These are phyloP conservation scores for Melopsittacus undulatus DNA, from an alignment of 2,797 vertebrate species.

Conservation along the genomic window DNA sequence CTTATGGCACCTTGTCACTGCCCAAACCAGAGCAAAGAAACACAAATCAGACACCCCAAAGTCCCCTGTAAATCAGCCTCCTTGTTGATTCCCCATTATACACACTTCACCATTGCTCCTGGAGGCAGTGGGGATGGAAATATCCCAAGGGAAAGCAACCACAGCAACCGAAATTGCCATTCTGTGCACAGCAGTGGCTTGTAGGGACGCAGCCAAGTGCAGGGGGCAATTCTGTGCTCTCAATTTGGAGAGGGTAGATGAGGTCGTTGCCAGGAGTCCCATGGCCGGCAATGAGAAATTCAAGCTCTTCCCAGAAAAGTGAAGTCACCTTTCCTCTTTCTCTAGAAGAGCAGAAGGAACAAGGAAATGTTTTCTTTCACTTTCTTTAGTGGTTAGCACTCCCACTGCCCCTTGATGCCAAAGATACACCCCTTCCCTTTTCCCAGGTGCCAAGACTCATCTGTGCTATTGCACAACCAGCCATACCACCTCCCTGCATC, in stretches of 20 bases:
- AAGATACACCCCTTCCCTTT: not conserved
- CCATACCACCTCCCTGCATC: not conserved
- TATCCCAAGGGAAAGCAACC: not conserved
- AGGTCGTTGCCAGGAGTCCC: not conserved
- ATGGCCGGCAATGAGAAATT: not conserved
- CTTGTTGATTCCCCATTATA: not conserved
- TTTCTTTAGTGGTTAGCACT: not conserved
- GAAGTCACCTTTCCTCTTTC: not conserved
- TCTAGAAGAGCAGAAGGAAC: not conserved
- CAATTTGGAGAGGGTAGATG: not conserved
- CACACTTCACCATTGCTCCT: not conserved
- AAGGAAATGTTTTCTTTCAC: not conserved
- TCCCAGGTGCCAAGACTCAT: not conserved
- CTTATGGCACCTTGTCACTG: not conserved
- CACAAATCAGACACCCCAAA: not conserved
- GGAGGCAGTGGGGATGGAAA: not conserved
- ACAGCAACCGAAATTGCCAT: not conserved
- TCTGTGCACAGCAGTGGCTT: not conserved
- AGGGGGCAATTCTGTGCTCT: not conserved
- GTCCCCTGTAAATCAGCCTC: not conserved
- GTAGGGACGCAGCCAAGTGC: not conserved
- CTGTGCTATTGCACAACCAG: accelerated
- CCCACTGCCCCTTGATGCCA: not conserved
- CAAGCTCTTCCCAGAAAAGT: not conserved
- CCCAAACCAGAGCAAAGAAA: not conserved